These are phyloP conservation scores for Eustalomyia histrio DNA, from an alignment of 2,888 invertebrate genomes.

Conservation along the genomic window DNA sequence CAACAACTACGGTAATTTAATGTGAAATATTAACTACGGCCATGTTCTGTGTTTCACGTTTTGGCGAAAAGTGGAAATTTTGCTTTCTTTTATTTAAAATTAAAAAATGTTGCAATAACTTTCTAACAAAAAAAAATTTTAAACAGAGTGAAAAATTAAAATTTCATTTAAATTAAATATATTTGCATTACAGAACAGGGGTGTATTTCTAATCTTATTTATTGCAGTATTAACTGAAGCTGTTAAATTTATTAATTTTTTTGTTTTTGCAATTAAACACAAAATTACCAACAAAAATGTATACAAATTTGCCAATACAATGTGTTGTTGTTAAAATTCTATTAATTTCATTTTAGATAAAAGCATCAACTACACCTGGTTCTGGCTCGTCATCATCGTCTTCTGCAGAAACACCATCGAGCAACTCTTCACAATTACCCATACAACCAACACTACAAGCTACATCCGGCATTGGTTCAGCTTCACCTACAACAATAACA, in stretches of 20 bases:
- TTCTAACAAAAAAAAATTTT: no score
- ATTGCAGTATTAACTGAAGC: no score
- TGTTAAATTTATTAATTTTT: no score
- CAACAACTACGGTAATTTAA: slow-evolving; percentile 62
- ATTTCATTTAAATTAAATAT: no score
- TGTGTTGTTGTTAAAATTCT: not conserved
- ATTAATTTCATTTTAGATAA: slow-evolving; percentile 53
- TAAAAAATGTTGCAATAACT: no score
- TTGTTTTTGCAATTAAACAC: no score
- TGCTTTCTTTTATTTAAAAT: no score
- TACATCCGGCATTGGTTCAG: slow-evolving; percentile 65
- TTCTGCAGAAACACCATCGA: slow-evolving; percentile 36
- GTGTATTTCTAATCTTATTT: no score
- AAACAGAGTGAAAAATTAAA: no score
- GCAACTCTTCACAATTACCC: slow-evolving; percentile 55
- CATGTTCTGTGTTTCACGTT: not conserved
- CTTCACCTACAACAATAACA: slow-evolving; percentile 58
- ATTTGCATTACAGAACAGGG: no score
- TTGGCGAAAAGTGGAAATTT: no score
- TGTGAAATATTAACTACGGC: not conserved
- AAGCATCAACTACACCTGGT: slow-evolving; percentile 63
- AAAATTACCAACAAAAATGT: not conserved
- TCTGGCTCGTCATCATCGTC: slow-evolving; percentile 58
- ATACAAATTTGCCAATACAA: not conserved
- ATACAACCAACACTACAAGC: slow-evolving; percentile 66